These are phyloP conservation scores for Electrophaes corylata DNA, from an alignment of 2,888 invertebrate genomes.

Conservation along the genomic window DNA sequence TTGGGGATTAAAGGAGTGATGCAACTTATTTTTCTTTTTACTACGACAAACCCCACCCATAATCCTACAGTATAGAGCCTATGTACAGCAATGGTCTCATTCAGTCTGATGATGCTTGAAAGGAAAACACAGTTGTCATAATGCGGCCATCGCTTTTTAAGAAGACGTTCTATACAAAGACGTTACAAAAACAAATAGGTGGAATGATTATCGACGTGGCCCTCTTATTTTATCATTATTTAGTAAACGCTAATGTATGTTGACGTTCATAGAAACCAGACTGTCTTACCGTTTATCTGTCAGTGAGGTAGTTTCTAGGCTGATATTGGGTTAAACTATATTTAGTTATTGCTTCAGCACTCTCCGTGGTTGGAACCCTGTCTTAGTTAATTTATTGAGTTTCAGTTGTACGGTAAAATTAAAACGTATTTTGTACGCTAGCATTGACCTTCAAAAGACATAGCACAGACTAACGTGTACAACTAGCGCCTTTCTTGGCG, in stretches of 20 bases:
- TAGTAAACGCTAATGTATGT: conserved; percentile 69
- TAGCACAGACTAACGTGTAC: too few species aligned
- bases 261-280: conserved; percentile 72
- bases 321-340: conserved; percentile 1
- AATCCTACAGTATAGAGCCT: too few species aligned
- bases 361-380: neutral
- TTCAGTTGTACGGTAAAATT: too few species aligned
- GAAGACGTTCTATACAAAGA: conserved; percentile 4
- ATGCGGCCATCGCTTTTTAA: neutral
- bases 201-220: conserved; percentile 62
- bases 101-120: too few species aligned
- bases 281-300: conserved; percentile 58
- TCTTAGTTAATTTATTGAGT: too few species aligned
- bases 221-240: conserved; percentile 63
- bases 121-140: neutral
- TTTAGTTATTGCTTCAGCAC: neutral
- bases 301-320: conserved; percentile 38
- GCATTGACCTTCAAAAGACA: too few species aligned
- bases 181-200: conserved; percentile 58
- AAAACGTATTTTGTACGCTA: too few species aligned
- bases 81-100: too few species aligned
- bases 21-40: too few species aligned
- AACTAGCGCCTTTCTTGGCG: too few species aligned
- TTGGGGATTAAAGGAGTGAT: too few species aligned
- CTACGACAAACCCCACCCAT: too few species aligned